Conservation (phyloP, 2,113 vertebrate genomes). For the Elephas maximus region DNA sequence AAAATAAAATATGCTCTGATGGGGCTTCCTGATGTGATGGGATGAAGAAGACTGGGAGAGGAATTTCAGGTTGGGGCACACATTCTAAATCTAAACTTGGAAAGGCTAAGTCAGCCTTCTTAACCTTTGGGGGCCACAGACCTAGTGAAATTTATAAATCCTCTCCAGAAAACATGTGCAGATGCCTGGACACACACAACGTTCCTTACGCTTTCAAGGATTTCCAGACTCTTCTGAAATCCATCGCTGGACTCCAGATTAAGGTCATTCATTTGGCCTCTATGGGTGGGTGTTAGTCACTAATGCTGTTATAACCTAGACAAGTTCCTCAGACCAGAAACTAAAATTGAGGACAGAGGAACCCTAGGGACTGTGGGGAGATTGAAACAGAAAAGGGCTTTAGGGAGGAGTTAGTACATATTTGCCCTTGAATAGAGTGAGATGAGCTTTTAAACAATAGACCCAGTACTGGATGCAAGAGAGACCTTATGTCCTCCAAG, state of each 20-base stretch:
- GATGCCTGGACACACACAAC: too few relatives aligned
- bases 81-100: background rate
- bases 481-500: background rate
- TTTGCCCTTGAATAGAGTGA: constrained; percentile 2
- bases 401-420: background rate
- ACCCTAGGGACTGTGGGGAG: background rate
- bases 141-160: constrained; percentile 4
- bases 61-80: background rate
- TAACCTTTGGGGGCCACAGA: background rate
- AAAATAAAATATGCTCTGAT: background rate
- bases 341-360: background rate
- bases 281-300: background rate
- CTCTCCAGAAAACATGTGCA: background rate
- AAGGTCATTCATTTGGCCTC: constrained; percentile 48
- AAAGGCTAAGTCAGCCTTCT: background rate
- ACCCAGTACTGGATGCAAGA: background rate
- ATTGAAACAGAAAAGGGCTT: background rate
- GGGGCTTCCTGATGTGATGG: background rate
- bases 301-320: background rate
- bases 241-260: background rate
- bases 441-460: background rate
- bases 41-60: background rate
- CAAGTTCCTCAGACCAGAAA: background rate
- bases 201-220: background rate
- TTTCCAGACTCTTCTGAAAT: background rate